Evolutionary conservation across 2,113 vertebrate species (phyloP), one percentile per base, ranked within the genome.

Genomic region (Limanda limanda): DNA sequence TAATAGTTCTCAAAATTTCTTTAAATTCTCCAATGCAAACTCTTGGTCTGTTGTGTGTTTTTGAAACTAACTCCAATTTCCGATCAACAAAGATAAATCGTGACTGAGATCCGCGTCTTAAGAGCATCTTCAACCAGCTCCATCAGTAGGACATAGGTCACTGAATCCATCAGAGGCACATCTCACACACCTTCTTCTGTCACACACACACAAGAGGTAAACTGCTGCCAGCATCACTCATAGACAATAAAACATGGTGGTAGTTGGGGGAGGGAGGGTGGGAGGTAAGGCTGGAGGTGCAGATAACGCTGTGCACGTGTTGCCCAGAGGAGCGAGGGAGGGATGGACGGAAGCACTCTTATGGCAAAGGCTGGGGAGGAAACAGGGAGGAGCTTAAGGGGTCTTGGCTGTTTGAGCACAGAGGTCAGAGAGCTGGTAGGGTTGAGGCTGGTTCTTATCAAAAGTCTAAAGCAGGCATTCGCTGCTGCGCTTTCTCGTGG

Each of bases 401-500:
- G 76, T 81, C 62, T 82, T 93, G 87, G 81, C 88, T 87, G 52
- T 87, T 86, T 86, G 54, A 73, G 68, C 62, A 81, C 31, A 77
- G 85, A 89, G 86, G 86, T 92, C 83, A 82, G 74, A 91, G 74
- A 91, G 81, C 83, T 89, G 70, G 13, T 77, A 68, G 81, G 62
- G 57, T 82, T 78, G 76, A 89, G 83, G 87, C 86, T 91, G 86
- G 87, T 85, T 88, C 63, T 89, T 83, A 74, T 18, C 18, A 5
- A 74, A 74, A 21, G 90, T 82, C 79, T 92, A 92, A 42, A 88
- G 79, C 59, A 92, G 91, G 82, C 86, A 82, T 24, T 92, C 77
- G 71, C 86, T 94, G 88, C 83, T 89, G 88, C 89, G 91, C 88
- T 92, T 92, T 81, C 92, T 93, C 2, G 93, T 74, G 20, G 71